These are phyloP conservation scores for Drosophila lacteicornis DNA, from an alignment of 1,140 invertebrate genomes.

Conservation along the genomic window DNA sequence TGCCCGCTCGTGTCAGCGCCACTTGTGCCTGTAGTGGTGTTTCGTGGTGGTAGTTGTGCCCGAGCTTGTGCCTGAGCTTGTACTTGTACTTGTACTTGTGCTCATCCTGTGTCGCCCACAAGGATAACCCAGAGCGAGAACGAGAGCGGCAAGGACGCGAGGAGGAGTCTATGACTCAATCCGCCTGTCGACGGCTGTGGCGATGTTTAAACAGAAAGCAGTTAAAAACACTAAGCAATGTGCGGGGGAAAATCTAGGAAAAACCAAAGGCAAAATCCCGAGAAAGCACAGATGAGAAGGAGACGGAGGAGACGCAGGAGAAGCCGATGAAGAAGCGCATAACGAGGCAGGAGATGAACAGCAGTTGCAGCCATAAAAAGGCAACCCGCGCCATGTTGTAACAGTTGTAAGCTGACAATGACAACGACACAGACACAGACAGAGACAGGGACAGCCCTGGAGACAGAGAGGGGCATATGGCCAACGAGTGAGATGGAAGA, in stretches of 20 bases:
- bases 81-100: constrained; percentile 18
- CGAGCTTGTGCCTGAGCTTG: constrained; percentile 4
- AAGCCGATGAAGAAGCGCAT: constrained; percentile 36
- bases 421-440: constrained; percentile 19
- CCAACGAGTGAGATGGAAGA: constrained; percentile 8
- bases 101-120: constrained; percentile 23
- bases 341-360: constrained; percentile 42
- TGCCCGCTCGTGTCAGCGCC: constrained; percentile 40
- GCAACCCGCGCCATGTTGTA: constrained; percentile 54
- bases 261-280: constrained; percentile 3
- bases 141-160: neutral
- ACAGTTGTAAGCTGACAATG: constrained; percentile 54
- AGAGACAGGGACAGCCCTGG: neutral
- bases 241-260: neutral
- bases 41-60: neutral
- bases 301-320: neutral
- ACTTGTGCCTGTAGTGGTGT: constrained; percentile 30
- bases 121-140: constrained; percentile 6
- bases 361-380: constrained; percentile 63
- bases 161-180: constrained; percentile 52
- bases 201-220: constrained; percentile 60
- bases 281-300: neutral
- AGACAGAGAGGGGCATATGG: constrained; percentile 13
- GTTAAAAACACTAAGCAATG: constrained; percentile 60
- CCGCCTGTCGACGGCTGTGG: constrained; percentile 49